Percentiles rank a stretch among this genome's conserved stretches.
These are phyloP conservation scores for Ichneumon xanthorius DNA, from an alignment of 2,888 invertebrate species.

Conservation along the genomic window DNA sequence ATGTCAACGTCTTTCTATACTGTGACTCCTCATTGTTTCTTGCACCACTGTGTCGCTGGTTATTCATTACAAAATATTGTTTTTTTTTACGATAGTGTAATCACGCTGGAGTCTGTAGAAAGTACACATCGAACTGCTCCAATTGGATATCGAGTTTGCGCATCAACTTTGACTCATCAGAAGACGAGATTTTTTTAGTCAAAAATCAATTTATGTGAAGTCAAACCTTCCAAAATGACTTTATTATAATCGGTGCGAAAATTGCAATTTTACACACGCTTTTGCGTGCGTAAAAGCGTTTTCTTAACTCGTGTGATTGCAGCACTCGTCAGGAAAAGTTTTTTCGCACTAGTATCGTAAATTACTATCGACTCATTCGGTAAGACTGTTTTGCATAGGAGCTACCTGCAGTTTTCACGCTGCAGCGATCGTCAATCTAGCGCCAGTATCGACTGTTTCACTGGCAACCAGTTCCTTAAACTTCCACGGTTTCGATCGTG, in stretches of 20 bases:
- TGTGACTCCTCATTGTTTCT: slow-evolving; percentile 53
- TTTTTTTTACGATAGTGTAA: background rate
- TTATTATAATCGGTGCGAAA: too few relatives aligned
- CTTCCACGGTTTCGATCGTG: slow-evolving; percentile 48
- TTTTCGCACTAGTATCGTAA: background rate
- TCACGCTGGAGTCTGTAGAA: background rate
- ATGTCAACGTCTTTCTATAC: slow-evolving; percentile 55
- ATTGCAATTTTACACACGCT: too few relatives aligned
- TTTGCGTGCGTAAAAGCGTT: too few relatives aligned
- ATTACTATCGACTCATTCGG: background rate
- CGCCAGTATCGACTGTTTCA: slow-evolving; percentile 69
- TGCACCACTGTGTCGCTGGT: slow-evolving; percentile 1
- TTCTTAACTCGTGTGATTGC: too few relatives aligned
- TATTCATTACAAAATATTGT: background rate
- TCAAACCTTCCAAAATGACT: background rate
- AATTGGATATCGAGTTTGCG: background rate
- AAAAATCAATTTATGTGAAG: background rate
- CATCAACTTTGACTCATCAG: background rate
- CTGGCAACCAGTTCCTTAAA: slow-evolving; percentile 46
- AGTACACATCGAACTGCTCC: background rate
- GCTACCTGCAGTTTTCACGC: background rate
- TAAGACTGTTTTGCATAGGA: background rate
- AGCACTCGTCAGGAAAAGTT: background rate
- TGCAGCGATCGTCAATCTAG: background rate
- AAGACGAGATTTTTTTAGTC: background rate